These are phyloP conservation scores for Akabosia matsudoensis DNA, from an alignment of 1,140 invertebrate species.

Conservation along the genomic window DNA sequence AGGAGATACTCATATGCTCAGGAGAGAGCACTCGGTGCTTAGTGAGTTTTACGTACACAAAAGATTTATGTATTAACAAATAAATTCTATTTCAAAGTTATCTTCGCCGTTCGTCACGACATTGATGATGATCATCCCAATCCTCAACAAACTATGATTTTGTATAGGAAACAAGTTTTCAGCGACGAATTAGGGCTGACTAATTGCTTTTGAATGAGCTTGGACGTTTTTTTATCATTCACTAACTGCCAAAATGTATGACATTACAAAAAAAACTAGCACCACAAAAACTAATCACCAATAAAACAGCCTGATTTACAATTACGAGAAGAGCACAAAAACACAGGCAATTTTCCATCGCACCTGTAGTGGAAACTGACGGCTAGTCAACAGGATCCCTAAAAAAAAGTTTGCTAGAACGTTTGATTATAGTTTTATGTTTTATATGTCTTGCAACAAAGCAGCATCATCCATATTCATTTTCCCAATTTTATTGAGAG, in stretches of 20 bases:
- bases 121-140: background rate
- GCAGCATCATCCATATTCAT: constrained; percentile 15
- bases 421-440: too few relatives aligned
- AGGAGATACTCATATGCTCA: too few relatives aligned
- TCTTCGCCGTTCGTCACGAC: background rate
- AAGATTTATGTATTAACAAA: too few relatives aligned
- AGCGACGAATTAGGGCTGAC: constrained; percentile 39
- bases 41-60: too few relatives aligned
- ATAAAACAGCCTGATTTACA: constrained; percentile 5
- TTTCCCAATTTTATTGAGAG: constrained; percentile 7
- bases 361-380: background rate
- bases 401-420: too few relatives aligned
- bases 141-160: background rate
- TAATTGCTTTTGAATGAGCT: constrained; percentile 40
- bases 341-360: background rate
- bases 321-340: background rate
- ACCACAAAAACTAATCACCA: background rate
- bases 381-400: too few relatives aligned
- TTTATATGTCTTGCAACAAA: background rate
- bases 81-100: background rate
- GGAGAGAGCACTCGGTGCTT: too few relatives aligned
- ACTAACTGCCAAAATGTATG: constrained; percentile 7
- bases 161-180: constrained; percentile 34
- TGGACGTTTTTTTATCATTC: constrained; percentile 31
- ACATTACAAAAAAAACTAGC: background rate